Conservation (phyloP, 2,888 invertebrate species). For the Ennomos fuscantarius region DNA sequence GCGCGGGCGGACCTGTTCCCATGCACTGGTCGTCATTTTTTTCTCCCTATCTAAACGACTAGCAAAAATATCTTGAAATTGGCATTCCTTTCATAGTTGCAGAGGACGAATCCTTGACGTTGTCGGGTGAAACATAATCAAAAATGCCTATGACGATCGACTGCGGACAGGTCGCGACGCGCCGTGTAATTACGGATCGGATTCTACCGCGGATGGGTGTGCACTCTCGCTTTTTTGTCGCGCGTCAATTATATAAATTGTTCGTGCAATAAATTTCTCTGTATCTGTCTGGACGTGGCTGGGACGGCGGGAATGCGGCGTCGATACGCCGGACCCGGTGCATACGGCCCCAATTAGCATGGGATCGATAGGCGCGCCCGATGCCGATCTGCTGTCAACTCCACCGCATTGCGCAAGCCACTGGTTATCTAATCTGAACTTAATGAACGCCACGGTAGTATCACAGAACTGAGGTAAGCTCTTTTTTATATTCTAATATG, state of each 20-base stretch:
- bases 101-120: slow-evolving; percentile 78
- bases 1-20: slow-evolving; percentile 73
- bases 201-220: slow-evolving; percentile 74
- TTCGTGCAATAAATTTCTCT: slow-evolving; percentile 83
- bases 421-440: slow-evolving; percentile 76
- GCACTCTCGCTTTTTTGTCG: slow-evolving; percentile 81
- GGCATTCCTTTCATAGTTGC: slow-evolving; percentile 81
- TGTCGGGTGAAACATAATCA: slow-evolving; percentile 67
- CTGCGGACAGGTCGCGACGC: slow-evolving; percentile 60
- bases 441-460: slow-evolving; percentile 75
- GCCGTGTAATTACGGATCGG: slow-evolving; percentile 73
- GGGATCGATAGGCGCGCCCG: slow-evolving; percentile 81
- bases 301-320: slow-evolving; percentile 69
- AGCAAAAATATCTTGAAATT: slow-evolving; percentile 81
- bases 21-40: slow-evolving; percentile 66
- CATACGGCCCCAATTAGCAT: slow-evolving; percentile 81
- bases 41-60: slow-evolving; percentile 70
- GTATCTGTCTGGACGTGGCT: slow-evolving; percentile 76
- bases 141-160: slow-evolving; percentile 72
- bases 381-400: slow-evolving; percentile 78
- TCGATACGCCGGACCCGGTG: slow-evolving; percentile 64
- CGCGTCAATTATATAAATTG: slow-evolving; percentile 84
- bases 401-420: slow-evolving; percentile 71
- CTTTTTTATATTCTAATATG: not conserved
- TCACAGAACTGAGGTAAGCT: slow-evolving; percentile 42